Conservation (phyloP, 2,113 vertebrate genomes). For the Sisor rabdophorus region DNA sequence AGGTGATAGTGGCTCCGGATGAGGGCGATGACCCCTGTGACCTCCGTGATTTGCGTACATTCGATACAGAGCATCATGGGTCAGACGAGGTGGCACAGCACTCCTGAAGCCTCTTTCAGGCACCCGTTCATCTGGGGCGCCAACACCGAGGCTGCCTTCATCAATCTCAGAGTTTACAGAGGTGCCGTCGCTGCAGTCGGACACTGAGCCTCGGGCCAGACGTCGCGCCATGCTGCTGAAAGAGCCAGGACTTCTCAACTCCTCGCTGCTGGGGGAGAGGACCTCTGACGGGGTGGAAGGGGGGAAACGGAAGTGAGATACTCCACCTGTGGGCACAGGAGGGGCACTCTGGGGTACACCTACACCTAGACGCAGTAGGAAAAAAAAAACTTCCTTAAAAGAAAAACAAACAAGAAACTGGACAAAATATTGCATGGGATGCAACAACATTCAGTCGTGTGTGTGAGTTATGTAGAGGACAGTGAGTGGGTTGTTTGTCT, state of each 20-base stretch:
- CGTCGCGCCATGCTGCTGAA: conserved; percentile 76
- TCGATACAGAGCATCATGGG: conserved; percentile 79
- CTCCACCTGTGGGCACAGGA: conserved; percentile 77
- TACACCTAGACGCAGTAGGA: conserved; percentile 64
- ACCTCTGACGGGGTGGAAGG: conserved; percentile 82
- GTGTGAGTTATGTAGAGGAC: conserved; percentile 13
- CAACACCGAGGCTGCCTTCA: conserved; percentile 73
- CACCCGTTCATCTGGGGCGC: conserved; percentile 58
- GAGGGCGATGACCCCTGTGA: conserved; percentile 70
- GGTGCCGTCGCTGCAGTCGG: conserved; percentile 87
- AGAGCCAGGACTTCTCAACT: conserved; percentile 80
- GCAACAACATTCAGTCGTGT: conserved; percentile 3
- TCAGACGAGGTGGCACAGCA: conserved; percentile 74
- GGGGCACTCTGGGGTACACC: conserved; percentile 87
- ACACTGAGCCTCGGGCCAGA: conserved; percentile 80
- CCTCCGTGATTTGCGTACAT: conserved; percentile 67
- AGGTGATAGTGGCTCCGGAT: conserved; percentile 81
- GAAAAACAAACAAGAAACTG: background rate
- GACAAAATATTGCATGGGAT: conserved; percentile 21
- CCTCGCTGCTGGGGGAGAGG: conserved; percentile 81
- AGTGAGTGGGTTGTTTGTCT: conserved; percentile 25
- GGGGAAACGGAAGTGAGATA: conserved; percentile 85
- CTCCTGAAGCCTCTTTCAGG: conserved; percentile 68
- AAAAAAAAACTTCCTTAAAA: no score
- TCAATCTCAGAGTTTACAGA: conserved; percentile 84